Evolutionary conservation across 2,113 vertebrate species (phyloP).

Genomic region (Hystrix brachyura): DNA sequence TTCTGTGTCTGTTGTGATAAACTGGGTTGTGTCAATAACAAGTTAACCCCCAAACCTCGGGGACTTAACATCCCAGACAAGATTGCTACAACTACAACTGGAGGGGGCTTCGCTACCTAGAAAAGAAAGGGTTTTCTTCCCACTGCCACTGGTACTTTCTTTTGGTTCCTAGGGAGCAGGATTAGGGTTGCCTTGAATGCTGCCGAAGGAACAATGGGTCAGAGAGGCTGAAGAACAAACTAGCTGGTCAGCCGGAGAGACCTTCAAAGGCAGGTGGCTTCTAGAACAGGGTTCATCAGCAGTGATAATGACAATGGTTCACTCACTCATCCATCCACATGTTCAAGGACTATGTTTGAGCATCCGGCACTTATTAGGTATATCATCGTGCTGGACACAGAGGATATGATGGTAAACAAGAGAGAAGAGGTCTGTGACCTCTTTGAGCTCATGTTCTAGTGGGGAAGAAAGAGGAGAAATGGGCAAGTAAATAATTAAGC

Average conservation of each 20-base stretch:
- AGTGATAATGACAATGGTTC: neutral
- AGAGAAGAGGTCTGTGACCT: neutral
- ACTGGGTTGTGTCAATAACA: neutral
- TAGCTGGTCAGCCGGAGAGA: neutral
- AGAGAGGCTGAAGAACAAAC: slow-evolving; percentile 3
- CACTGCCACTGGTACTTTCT: neutral
- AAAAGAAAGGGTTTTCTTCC: neutral
- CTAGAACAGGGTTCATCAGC: neutral
- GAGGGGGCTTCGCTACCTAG: neutral
- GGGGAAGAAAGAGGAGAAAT: neutral
- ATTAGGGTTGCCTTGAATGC: neutral
- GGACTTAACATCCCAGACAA: neutral
- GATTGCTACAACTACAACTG: neutral
- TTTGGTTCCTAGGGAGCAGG: neutral
- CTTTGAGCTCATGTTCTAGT: neutral
- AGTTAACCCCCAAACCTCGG: neutral
- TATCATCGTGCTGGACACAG: neutral
- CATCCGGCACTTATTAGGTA: neutral
- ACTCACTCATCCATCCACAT: neutral
- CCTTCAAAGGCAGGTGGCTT: neutral
- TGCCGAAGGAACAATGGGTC: neutral
- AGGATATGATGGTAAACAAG: neutral
- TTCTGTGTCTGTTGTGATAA: neutral
- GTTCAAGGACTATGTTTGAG: neutral
- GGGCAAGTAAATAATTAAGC: neutral